phyloP scores from a whole-genome alignment of 2,113 vertebrate genomes.

The Probosciger aterrimus region DNA sequence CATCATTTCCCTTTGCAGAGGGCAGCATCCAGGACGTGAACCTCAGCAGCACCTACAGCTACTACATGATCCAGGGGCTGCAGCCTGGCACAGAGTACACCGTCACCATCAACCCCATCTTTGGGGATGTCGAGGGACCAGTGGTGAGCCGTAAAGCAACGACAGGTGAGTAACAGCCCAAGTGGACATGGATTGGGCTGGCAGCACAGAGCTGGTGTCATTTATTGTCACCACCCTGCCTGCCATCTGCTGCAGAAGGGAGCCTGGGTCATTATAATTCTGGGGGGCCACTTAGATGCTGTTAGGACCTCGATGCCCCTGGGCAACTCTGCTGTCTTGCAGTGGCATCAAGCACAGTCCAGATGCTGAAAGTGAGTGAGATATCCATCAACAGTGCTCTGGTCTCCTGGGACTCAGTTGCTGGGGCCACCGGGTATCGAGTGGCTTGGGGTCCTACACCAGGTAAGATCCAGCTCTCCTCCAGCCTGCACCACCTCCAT shows the following conservation, averaged over 20 bases:
- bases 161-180: conserved; percentile 72
- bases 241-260: neutral
- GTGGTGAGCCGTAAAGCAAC: conserved; percentile 68
- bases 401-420: conserved; percentile 82
- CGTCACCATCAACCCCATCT: conserved; percentile 85
- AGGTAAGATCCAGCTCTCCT: conserved; percentile 59
- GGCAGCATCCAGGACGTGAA: conserved; percentile 84
- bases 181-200: neutral
- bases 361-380: conserved; percentile 77
- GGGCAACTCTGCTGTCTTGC: neutral
- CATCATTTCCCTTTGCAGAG: conserved; percentile 46
- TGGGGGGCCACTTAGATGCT: neutral
- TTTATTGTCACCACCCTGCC: no score
- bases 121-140: conserved; percentile 82
- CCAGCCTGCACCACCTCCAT: neutral
- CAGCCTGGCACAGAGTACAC: conserved; percentile 76
- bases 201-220: neutral
- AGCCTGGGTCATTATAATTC: neutral
- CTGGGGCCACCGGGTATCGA: conserved; percentile 85
- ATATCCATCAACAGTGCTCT: conserved; percentile 77
- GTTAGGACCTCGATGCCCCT: neutral
- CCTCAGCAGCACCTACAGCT: conserved; percentile 77
- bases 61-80: conserved; percentile 89
- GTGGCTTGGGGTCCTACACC: conserved; percentile 85
- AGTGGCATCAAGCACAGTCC: conserved; percentile 88